Evolutionary conservation across 2,113 vertebrate species (phyloP).

Genomic region (Lanius collurio): DNA sequence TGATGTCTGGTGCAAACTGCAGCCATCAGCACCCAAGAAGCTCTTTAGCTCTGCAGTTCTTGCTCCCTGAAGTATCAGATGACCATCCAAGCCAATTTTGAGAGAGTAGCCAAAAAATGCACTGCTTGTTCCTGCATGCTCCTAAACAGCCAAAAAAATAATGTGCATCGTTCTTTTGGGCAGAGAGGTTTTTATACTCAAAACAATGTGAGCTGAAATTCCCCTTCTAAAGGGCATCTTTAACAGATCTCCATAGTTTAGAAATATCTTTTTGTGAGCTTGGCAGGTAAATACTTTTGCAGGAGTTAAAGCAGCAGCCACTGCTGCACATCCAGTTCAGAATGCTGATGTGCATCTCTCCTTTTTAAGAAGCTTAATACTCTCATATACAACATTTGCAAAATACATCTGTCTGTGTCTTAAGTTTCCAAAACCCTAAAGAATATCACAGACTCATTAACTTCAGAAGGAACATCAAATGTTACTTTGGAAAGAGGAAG

Average conservation of each 20-base stretch:
- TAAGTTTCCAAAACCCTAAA: background rate
- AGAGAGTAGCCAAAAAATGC: background rate
- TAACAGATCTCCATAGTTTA: background rate
- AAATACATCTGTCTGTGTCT: background rate
- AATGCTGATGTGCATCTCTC: rapidly evolving
- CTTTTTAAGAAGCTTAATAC: background rate
- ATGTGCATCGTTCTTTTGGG: background rate
- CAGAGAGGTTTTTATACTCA: background rate
- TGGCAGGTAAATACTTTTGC: background rate
- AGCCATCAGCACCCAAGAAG: background rate
- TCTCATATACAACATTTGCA: background rate
- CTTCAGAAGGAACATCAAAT: background rate
- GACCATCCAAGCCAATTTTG: background rate
- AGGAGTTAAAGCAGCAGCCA: background rate
- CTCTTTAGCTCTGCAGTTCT: background rate
- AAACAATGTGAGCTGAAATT: background rate
- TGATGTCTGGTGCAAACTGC: background rate
- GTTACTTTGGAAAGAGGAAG: background rate
- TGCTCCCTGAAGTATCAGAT: background rate
- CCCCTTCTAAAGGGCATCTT: background rate
- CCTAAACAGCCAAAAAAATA: background rate
- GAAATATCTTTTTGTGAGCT: background rate
- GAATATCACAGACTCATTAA: background rate
- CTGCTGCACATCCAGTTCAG: background rate
- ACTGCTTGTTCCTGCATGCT: background rate